Percentiles rank a stretch among this genome's conserved stretches.
phyloP scores from a whole-genome alignment of 2,888 invertebrate species.

The Lithophane ornitopus region DNA sequence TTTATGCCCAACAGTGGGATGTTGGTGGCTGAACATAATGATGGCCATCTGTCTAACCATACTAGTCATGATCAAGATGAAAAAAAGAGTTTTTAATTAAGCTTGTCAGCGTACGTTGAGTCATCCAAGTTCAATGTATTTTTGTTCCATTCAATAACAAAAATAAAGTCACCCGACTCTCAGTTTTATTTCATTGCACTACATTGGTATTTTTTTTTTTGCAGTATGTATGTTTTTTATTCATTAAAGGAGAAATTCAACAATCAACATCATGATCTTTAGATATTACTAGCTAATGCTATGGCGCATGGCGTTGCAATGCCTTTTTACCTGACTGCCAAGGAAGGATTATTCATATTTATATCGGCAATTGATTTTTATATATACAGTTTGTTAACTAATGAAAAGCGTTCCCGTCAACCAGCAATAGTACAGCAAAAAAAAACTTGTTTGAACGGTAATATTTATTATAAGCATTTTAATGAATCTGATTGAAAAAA shows the following conservation, averaged over 20 bases:
- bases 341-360: no score
- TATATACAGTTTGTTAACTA: no score
- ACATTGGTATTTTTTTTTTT: conserved; percentile 24
- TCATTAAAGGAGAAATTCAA: background rate
- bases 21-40: background rate
- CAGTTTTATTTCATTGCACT: background rate
- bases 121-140: conserved; percentile 23
- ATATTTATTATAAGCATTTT: no score
- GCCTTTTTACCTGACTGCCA: background rate
- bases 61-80: background rate
- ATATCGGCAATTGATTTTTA: no score
- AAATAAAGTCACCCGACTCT: background rate
- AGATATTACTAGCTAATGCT: no score
- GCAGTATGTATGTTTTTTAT: background rate
- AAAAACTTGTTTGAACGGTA: no score
- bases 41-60: background rate
- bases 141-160: conserved; percentile 20
- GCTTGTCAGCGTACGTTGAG: conserved; percentile 14
- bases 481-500: no score
- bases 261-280: background rate
- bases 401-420: no score
- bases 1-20: background rate
- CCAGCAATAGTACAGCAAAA: no score
- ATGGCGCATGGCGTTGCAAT: no score
- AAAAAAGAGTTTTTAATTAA: background rate